phyloP scores from a whole-genome alignment of 2,888 invertebrate genomes.

The Dendrolimus pini region DNA sequence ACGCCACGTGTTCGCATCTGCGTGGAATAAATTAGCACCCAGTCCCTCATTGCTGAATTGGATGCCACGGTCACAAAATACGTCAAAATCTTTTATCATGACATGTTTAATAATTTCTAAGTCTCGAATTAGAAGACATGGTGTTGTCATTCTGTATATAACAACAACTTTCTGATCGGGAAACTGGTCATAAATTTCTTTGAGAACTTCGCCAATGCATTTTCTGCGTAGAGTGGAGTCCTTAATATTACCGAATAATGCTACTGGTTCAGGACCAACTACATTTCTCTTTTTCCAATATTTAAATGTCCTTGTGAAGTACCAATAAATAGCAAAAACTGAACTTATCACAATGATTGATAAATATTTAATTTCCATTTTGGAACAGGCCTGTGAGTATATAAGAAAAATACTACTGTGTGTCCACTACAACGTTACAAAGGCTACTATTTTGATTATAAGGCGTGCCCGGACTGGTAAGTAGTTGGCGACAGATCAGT shows the following conservation, averaged over 20 bases:
- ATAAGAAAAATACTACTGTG: background rate
- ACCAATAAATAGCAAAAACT: slow-evolving; percentile 22
- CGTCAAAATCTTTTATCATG: slow-evolving; percentile 44
- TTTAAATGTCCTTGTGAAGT: slow-evolving; percentile 35
- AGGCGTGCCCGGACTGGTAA: no score
- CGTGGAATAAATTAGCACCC: slow-evolving; percentile 39
- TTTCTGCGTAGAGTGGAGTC: slow-evolving; percentile 24
- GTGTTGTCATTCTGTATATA: slow-evolving; percentile 37
- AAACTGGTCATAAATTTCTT: slow-evolving; percentile 31
- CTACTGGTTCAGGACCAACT: slow-evolving; percentile 27
- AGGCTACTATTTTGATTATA: no score
- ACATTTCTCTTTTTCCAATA: slow-evolving; percentile 41
- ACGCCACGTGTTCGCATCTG: slow-evolving; percentile 39
- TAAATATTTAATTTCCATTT: background rate
- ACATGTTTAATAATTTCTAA: slow-evolving; percentile 41
- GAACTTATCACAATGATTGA: slow-evolving; percentile 7
- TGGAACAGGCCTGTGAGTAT: background rate
- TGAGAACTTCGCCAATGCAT: slow-evolving; percentile 19
- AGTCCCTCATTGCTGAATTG: slow-evolving; percentile 35
- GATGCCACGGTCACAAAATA: slow-evolving; percentile 37
- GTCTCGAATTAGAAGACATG: slow-evolving; percentile 36
- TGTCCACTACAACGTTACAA: no score
- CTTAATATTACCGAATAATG: slow-evolving; percentile 35
- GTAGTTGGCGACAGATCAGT: no score
- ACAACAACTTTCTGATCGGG: slow-evolving; percentile 45